These are phyloP conservation scores for Oligia fasciuncula DNA, from an alignment of 2,888 invertebrate species.

Conservation along the genomic window DNA sequence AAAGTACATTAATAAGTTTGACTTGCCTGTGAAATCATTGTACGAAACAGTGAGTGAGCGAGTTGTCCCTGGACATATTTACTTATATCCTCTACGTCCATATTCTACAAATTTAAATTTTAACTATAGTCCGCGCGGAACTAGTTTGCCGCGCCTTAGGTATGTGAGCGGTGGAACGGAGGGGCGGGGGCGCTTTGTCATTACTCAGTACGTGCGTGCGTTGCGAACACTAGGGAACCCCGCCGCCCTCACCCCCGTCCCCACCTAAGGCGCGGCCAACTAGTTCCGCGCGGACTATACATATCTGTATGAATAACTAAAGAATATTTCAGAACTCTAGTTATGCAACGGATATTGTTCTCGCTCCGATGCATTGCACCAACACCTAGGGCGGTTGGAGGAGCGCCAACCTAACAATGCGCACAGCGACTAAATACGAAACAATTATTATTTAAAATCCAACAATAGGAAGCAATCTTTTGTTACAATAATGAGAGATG, in stretches of 20 bases:
- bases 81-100: neutral
- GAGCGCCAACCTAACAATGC: conserved; percentile 67
- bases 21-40: neutral
- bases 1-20: neutral
- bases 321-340: conserved; percentile 30
- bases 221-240: too few relatives aligned
- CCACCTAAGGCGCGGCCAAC: too few relatives aligned
- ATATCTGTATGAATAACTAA: conserved; percentile 35
- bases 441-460: conserved; percentile 67
- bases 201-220: too few relatives aligned
- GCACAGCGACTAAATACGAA: conserved; percentile 66
- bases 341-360: conserved; percentile 53
- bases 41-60: neutral
- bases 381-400: conserved; percentile 67
- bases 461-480: conserved; percentile 71
- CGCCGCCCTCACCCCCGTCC: too few relatives aligned
- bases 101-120: conserved; percentile 23
- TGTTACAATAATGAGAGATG: conserved; percentile 68
- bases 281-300: neutral
- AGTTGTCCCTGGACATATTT: neutral
- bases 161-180: too few relatives aligned
- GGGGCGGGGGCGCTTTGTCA: too few relatives aligned
- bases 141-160: too few relatives aligned
- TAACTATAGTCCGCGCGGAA: neutral
- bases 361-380: conserved; percentile 60